Conservation (phyloP, 1,140 invertebrate genomes). For the Lepidurus apus region DNA sequence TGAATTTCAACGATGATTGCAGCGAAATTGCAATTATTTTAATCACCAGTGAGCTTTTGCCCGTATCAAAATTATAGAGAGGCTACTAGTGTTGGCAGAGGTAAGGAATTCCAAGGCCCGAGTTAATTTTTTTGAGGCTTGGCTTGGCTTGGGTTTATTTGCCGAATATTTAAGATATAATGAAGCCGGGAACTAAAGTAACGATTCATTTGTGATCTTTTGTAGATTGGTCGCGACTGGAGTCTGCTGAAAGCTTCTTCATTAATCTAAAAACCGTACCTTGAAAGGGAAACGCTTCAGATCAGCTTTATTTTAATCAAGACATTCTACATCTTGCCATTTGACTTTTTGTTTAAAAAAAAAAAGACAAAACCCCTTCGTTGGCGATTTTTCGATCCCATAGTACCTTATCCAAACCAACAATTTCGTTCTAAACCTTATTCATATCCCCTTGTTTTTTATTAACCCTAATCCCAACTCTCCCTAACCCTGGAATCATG, state of each 20-base stretch:
- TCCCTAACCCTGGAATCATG: conserved; percentile 51
- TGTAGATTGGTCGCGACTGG: background rate
- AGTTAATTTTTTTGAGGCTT: too few species aligned
- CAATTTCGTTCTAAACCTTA: background rate
- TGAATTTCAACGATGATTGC: background rate
- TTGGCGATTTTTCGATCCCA: background rate
- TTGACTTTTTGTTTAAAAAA: background rate
- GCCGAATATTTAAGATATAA: too few species aligned
- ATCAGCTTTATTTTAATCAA: background rate
- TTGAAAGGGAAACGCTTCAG: background rate
- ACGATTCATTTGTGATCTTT: background rate
- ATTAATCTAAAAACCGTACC: background rate
- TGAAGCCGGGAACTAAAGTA: too few species aligned
- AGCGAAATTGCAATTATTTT: conserved; percentile 4
- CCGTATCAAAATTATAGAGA: background rate
- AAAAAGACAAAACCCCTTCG: background rate
- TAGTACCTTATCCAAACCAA: conserved; percentile 1
- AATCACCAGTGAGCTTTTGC: background rate
- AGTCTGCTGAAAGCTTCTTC: background rate
- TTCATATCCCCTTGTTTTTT: background rate
- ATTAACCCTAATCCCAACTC: background rate
- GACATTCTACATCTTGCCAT: conserved; percentile 21
- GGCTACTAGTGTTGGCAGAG: background rate
- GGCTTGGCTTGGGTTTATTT: too few species aligned
- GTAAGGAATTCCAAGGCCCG: too few species aligned